A percentile compares a stretch with the other conserved stretches of the same genome.
These are phyloP conservation scores for Conus canariensis DNA, from an alignment of 2,888 invertebrate species.

Conservation along the genomic window DNA sequence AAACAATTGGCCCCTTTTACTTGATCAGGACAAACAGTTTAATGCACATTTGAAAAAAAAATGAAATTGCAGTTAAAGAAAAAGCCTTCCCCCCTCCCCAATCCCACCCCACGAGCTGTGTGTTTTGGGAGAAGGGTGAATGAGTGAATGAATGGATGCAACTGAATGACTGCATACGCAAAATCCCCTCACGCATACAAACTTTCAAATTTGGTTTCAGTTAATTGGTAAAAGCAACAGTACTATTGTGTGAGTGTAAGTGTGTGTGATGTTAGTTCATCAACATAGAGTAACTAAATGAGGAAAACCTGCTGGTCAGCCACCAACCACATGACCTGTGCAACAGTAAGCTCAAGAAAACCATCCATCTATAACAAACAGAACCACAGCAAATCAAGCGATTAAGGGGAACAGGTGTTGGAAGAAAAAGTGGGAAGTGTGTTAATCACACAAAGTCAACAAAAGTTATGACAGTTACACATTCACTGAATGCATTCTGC, in stretches of 20 bases:
- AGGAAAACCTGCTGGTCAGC: conserved; percentile 23
- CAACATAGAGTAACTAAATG: not conserved
- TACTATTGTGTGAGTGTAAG: conserved; percentile 7
- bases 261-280: conserved; percentile 8
- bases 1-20: conserved; percentile 17
- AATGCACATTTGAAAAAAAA: not conserved
- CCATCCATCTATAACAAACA: conserved; percentile 25
- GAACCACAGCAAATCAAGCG: conserved; percentile 41
- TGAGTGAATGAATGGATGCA: not conserved
- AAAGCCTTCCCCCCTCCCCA: not conserved
- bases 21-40: not conserved
- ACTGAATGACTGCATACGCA: not conserved
- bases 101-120: not conserved
- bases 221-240: not conserved
- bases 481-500: conserved; percentile 28
- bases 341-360: conserved; percentile 37
- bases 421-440: conserved; percentile 22
- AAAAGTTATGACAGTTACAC: conserved; percentile 44
- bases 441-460: conserved; percentile 43
- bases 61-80: not conserved
- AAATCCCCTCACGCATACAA: not conserved
- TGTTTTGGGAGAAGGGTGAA: not conserved
- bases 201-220: not conserved
- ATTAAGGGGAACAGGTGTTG: not conserved
- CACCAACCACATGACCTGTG: conserved; percentile 25